These are phyloP conservation scores for Phortica magna DNA, from an alignment of 2,888 invertebrate genomes.

Conservation along the genomic window DNA sequence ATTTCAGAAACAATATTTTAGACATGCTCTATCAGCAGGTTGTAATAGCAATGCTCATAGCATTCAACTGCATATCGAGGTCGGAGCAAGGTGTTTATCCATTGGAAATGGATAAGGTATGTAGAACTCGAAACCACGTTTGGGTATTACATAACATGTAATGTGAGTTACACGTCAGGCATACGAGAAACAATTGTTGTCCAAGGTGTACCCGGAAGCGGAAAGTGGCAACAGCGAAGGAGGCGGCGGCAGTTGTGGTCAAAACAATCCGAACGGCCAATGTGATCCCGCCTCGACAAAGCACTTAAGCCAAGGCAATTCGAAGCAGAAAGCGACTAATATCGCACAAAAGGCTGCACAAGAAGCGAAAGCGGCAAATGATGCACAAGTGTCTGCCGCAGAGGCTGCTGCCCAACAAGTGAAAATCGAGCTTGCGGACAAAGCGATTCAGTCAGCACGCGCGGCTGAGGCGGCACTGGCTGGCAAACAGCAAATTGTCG, in stretches of 20 bases:
- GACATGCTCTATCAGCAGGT: background rate
- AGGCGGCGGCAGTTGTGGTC: background rate
- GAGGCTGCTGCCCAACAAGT: slow-evolving; percentile 86
- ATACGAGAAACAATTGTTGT: background rate
- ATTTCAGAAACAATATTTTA: background rate
- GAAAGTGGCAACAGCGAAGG: slow-evolving; percentile 1
- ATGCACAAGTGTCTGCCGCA: slow-evolving; percentile 86
- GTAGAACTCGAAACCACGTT: no score
- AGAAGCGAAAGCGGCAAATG: slow-evolving; percentile 85
- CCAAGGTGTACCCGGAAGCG: background rate
- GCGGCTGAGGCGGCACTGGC: slow-evolving; percentile 85
- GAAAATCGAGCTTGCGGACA: slow-evolving; percentile 85
- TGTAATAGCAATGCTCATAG: background rate
- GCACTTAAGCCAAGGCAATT: slow-evolving; percentile 37
- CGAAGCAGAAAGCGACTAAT: slow-evolving; percentile 80
- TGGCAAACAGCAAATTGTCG: slow-evolving; percentile 85
- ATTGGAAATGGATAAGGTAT: no score
- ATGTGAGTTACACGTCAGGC: background rate
- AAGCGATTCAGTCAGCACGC: slow-evolving; percentile 85
- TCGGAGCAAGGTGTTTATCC: no score
- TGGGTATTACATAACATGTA: no score
- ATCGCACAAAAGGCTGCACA: slow-evolving; percentile 87
- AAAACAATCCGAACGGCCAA: background rate
- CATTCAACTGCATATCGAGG: slow-evolving; percentile 1
- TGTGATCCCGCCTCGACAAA: background rate